A percentile compares a stretch with the other conserved stretches of the same genome.
These are phyloP conservation scores for Aspiorhynchus laticeps DNA, from an alignment of 2,113 vertebrate genomes.

Conservation along the genomic window DNA sequence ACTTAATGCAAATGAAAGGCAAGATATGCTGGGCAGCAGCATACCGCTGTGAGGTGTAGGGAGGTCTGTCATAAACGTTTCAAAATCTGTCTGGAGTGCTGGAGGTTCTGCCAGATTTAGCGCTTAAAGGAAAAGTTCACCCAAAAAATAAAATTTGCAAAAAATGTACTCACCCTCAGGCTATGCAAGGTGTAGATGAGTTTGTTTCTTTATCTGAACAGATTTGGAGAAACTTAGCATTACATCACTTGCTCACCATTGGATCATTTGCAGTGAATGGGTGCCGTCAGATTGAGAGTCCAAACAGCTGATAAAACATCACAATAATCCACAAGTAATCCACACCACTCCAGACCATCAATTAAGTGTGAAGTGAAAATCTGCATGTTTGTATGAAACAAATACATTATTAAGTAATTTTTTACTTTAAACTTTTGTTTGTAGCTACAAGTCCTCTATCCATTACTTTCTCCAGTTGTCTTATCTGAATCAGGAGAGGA, in stretches of 20 bases:
- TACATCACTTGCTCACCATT: not conserved
- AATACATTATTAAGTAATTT: not conserved
- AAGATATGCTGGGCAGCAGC: not conserved
- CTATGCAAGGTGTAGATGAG: not conserved
- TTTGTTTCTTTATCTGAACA: not conserved
- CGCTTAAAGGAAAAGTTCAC: not conserved
- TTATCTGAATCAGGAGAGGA: not conserved
- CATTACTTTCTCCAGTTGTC: not conserved
- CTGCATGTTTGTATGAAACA: not conserved
- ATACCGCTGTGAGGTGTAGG: not conserved
- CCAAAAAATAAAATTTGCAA: not conserved
- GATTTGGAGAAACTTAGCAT: not conserved
- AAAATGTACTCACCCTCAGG: not conserved
- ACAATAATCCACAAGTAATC: not conserved
- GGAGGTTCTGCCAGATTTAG: slow-evolving; percentile 16
- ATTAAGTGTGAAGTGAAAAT: not conserved
- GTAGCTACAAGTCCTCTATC: not conserved
- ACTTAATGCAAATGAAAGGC: not conserved
- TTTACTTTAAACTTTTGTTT: not conserved
- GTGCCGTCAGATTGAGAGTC: not conserved
- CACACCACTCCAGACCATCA: not conserved
- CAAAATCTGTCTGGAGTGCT: not conserved
- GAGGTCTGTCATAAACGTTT: slow-evolving; percentile 11
- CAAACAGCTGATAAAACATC: not conserved
- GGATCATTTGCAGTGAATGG: too few relatives aligned